These are phyloP conservation scores for Lutjanus erythropterus DNA, from an alignment of 2,113 vertebrate species.

Conservation along the genomic window DNA sequence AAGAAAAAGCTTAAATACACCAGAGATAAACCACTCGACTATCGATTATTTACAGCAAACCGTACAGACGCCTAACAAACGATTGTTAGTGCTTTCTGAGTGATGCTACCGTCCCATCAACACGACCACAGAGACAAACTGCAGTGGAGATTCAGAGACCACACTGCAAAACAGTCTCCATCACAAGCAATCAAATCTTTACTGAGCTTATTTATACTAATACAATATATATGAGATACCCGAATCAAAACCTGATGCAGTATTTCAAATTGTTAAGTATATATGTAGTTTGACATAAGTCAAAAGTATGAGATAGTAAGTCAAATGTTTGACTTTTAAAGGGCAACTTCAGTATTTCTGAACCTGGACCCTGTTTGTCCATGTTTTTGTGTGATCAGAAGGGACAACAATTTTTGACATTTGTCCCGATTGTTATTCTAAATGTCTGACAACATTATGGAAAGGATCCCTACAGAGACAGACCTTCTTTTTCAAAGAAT, in stretches of 20 bases:
- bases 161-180: constrained; percentile 31
- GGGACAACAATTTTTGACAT: too few relatives aligned
- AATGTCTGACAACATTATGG: too few relatives aligned
- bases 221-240: too few relatives aligned
- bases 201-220: not conserved
- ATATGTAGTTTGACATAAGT: too few relatives aligned
- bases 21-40: constrained; percentile 47
- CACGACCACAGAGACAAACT: constrained; percentile 24
- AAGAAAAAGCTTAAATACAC: constrained; percentile 43
- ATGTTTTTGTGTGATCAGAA: too few relatives aligned
- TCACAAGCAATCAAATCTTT: not conserved
- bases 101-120: constrained; percentile 21
- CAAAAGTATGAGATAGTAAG: not conserved
- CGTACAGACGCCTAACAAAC: constrained; percentile 41
- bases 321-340: not conserved
- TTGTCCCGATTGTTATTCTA: too few relatives aligned
- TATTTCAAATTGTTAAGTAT: too few relatives aligned
- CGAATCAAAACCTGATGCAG: too few relatives aligned
- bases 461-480: too few relatives aligned
- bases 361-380: too few relatives aligned
- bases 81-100: constrained; percentile 47
- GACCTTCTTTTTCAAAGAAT: too few relatives aligned
- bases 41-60: constrained; percentile 63
- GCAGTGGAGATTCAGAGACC: constrained; percentile 1
- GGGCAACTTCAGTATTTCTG: too few relatives aligned